Evolutionary conservation across 2,888 invertebrate species (phyloP), one percentile per base, ranked within the genome.

Genomic region (Cyaniris semiargus): DNA sequence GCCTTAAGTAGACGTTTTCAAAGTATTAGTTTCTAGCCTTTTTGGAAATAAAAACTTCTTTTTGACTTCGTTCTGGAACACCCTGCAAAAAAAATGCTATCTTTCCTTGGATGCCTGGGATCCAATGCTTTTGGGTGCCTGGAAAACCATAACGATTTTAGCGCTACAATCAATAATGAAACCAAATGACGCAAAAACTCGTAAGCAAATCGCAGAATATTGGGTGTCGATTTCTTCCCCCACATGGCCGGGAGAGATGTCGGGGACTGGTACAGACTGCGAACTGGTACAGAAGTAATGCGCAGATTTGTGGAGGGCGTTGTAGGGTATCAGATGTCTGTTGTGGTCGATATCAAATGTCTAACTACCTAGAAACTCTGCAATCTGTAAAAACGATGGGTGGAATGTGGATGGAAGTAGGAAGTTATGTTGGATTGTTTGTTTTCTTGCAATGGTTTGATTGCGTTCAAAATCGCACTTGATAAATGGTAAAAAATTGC

Each of bases 301-400:
- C 66, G 66, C 66, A 66, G 6, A 66, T 27, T 15, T 10, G 66
- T 27, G 31, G 27, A 66, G 66, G 66, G 66, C 66, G 66, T 66
- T 66, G 66, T 60, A 21, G 5, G 15, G 15, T 66, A 15, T 66
- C 66, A 6, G 27, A 4, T 66, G 27, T 66, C 8, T 21, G 60
- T 10, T 60, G 23, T 44, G 44, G 44, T 10, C 44, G 44, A 44
- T 44, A 44, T 44, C 44, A 3, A 10, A 44, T 44, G 10, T 44
- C 44, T 13, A 44, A 44, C 44, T 21, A 58, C n/a, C n/a, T 58
- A 58, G 58, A 8, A 21, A 15, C 2, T 0, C 53, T 21, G 58
- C 58, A 4, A n/a, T 58, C 58, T 21, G 58, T 58, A 1, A 21
- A 21, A 53, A 18, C 18, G 18, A 18, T 53, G 18, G 4, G 53